Conservation (phyloP, 2,888 invertebrate genomes). For the Fragum whitleyi region DNA sequence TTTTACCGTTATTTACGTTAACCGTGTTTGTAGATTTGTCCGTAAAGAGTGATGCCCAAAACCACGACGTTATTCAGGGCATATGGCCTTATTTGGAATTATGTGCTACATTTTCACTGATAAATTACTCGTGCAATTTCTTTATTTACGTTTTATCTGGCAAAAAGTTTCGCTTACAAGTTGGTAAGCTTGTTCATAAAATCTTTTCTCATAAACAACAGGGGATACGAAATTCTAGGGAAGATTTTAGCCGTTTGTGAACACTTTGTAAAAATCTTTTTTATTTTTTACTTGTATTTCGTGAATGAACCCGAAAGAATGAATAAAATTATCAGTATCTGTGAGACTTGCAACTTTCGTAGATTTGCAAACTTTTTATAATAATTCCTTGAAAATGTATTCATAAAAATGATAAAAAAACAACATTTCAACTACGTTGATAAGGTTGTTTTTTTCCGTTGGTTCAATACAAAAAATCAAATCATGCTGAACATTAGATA, state of each 20-base stretch:
- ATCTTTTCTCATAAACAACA: background rate
- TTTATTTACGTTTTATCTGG: constrained; percentile 81
- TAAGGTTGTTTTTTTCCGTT: no score
- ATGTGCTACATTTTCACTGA: constrained; percentile 71
- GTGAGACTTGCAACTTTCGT: no score
- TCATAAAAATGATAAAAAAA: no score
- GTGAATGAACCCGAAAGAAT: no score
- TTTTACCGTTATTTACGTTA: constrained; percentile 73
- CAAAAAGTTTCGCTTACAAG: constrained; percentile 75
- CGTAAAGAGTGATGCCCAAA: constrained; percentile 32
- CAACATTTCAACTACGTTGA: no score
- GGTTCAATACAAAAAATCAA: no score
- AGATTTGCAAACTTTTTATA: no score
- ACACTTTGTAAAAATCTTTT: no score
- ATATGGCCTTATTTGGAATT: constrained; percentile 65
- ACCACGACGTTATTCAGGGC: background rate
- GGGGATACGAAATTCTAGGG: background rate
- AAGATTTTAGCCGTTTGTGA: constrained; percentile 15
- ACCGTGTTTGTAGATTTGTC: constrained; percentile 70
- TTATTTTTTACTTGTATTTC: no score
- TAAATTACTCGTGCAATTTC: constrained; percentile 80
- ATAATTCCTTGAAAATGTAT: no score
- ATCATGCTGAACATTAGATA: no score
- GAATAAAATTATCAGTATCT: no score
- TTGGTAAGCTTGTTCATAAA: constrained; percentile 65